A percentile compares a stretch with the other conserved stretches of the same genome.
Evolutionary conservation across 1,140 invertebrate species (phyloP).

Genomic region (Hyles euphorbiae): DNA sequence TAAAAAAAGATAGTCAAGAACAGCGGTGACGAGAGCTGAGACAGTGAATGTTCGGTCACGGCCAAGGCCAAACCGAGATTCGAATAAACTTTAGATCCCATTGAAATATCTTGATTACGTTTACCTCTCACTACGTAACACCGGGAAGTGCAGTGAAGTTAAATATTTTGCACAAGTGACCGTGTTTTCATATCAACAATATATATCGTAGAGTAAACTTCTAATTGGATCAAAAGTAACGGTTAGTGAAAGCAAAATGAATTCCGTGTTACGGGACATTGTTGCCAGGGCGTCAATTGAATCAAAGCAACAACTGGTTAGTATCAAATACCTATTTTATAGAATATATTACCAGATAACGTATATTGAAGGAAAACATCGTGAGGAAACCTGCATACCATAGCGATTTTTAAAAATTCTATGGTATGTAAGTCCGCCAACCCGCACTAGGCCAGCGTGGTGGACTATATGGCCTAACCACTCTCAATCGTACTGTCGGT

Average conservation of each 20-base stretch:
- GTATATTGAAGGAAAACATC: no score
- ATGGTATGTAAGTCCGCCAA: no score
- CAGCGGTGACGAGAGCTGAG: slow-evolving; percentile 26
- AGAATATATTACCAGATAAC: no score
- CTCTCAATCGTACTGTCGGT: no score
- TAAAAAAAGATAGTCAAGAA: slow-evolving; percentile 42
- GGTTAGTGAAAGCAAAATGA: slow-evolving; percentile 54
- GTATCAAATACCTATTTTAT: slow-evolving; percentile 20
- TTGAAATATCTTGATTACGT: slow-evolving; percentile 37
- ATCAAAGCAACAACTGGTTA: slow-evolving; percentile 54
- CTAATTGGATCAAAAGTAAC: slow-evolving; percentile 14
- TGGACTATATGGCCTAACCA: no score
- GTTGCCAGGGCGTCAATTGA: slow-evolving; percentile 56
- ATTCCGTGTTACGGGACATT: slow-evolving; percentile 59
- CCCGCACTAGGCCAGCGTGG: no score
- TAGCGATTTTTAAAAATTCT: no score
- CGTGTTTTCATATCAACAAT: slow-evolving; percentile 3
- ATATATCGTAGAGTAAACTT: neutral
- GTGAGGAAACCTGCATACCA: no score
- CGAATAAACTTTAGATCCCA: slow-evolving; percentile 27
- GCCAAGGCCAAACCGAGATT: slow-evolving; percentile 62
- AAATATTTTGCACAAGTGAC: slow-evolving; percentile 20
- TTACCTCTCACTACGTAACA: slow-evolving; percentile 40
- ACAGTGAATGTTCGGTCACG: slow-evolving; percentile 67
- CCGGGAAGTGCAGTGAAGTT: slow-evolving; percentile 25